Base-by-base conservation (phyloP, 2,888 invertebrate species). In the Diarsia rubi region DNA sequence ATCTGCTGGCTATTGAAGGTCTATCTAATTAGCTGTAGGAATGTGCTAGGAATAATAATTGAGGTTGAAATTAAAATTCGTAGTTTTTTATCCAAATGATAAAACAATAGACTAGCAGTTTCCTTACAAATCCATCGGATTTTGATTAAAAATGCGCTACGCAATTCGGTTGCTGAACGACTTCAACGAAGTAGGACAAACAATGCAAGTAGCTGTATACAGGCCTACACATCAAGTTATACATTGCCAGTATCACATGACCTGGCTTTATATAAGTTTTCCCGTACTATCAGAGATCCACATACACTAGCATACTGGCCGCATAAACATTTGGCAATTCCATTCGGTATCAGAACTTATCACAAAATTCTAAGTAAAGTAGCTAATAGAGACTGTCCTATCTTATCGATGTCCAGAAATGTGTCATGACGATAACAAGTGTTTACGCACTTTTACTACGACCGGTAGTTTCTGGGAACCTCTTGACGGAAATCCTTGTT, bases 401-500 rank as follows among this genome's bases (percentile, higher is more conserved):
- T 79, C 77, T 84, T 74, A 86, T 86, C 82, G 85, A 84, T 86
- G 82, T 59, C 49, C 27, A 82, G 85, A 87, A 88, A 84, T 88
- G 82, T 88, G 88, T 88, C 89, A 85, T 75, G 76, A 71, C 75
- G 89, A 88, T 87, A 87, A 81, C 75, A 49, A 75, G 62, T 83
- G 78, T 80, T 73, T 70, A 73, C 75, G 54, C 47, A 69, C 44
- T 69, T 78, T 70, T 64, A 75, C 76, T 75, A 69, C 66, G 57
- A 67, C 59, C 73, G 71, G 83, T 87, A 87, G 86, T 85, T 86
- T 84, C 88, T 84, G 64, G 73, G 87, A 84, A 87, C 27, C 37
- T 47, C 68, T 69, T 64, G 5, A 72, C 78, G 73, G 76, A 81
- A 42, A 69, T 83, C 76, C 76, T 77, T 72, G 73, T 78, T 24